Percentiles rank a stretch among this genome's conserved stretches.
These are phyloP conservation scores for Gadopsis bispinosus DNA, from an alignment of 2,797 vertebrate genomes.

Conservation along the genomic window DNA sequence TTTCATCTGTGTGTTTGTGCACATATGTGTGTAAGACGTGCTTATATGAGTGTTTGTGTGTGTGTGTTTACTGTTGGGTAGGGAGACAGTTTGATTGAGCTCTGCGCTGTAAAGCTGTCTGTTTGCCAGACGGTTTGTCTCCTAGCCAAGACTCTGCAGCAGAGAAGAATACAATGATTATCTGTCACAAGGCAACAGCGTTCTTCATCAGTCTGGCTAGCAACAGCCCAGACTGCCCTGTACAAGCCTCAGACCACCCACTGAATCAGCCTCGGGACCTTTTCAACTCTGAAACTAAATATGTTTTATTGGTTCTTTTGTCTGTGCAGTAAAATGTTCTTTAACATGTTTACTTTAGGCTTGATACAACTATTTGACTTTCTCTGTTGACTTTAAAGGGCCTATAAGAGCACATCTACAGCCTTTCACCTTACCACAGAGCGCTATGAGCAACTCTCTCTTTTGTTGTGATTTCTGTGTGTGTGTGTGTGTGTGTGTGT, in stretches of 20 bases:
- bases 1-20: slow-evolving; percentile 56
- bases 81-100: slow-evolving; percentile 82
- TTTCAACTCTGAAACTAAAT: slow-evolving; percentile 42
- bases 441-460: slow-evolving; percentile 17
- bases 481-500: background rate
- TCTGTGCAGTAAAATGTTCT: slow-evolving; percentile 22
- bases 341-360: slow-evolving; percentile 22
- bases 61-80: slow-evolving; percentile 69
- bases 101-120: slow-evolving; percentile 83
- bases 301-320: slow-evolving; percentile 37
- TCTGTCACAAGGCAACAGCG: slow-evolving; percentile 79
- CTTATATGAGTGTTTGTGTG: slow-evolving; percentile 52
- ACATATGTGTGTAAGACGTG: slow-evolving; percentile 46
- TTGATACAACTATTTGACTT: slow-evolving; percentile 14
- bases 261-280: slow-evolving; percentile 50
- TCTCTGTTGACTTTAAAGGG: slow-evolving; percentile 22
- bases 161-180: slow-evolving; percentile 82
- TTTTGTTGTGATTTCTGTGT: slow-evolving; percentile 30
- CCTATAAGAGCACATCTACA: background rate
- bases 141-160: slow-evolving; percentile 79
- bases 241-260: slow-evolving; percentile 66
- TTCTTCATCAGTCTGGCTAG: slow-evolving; percentile 74
- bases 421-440: slow-evolving; percentile 24
- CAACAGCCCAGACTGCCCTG: slow-evolving; percentile 56
- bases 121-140: slow-evolving; percentile 84